Conservation (phyloP, 2,113 vertebrate species). For the Polypterus senegalus region DNA sequence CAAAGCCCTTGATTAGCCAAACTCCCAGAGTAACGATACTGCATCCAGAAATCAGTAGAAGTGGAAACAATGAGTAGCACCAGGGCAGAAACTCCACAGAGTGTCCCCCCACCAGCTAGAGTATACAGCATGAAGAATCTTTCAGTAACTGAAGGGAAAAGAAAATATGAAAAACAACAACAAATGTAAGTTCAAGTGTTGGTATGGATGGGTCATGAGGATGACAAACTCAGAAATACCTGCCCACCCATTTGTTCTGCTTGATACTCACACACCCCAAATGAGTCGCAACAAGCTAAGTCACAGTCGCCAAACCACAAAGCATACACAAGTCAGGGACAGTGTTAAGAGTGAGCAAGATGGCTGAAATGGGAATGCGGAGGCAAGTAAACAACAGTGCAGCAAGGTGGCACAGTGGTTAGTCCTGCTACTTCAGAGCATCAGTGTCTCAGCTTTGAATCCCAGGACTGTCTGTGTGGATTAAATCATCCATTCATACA, state of each 20-base stretch:
- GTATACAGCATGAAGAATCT: slow-evolving; percentile 48
- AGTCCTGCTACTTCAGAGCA: too few relatives aligned
- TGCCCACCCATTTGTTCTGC: too few relatives aligned
- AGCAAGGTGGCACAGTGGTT: too few relatives aligned
- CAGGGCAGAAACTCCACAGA: slow-evolving; percentile 55
- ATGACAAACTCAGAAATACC: background rate
- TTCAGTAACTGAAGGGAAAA: slow-evolving; percentile 16
- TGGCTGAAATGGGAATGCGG: background rate
- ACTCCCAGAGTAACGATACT: slow-evolving; percentile 55
- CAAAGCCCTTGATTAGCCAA: slow-evolving; percentile 64
- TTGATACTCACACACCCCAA: too few relatives aligned
- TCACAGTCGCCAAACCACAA: background rate
- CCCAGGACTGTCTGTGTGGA: too few relatives aligned
- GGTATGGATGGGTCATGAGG: background rate
- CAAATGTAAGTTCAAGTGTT: background rate
- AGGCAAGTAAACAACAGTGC: background rate
- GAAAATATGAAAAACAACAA: background rate
- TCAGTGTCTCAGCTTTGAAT: too few relatives aligned
- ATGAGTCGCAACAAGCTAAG: too few relatives aligned
- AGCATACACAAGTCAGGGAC: background rate
- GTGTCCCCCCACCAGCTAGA: slow-evolving; percentile 54
- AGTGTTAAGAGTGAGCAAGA: background rate
- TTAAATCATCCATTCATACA: too few relatives aligned
- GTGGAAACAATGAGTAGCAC: slow-evolving; percentile 64
- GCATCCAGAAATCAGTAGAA: slow-evolving; percentile 67